A percentile compares a stretch with the other conserved stretches of the same genome.
Conservation (phyloP, 2,888 invertebrate species). For the Clepsis dumicolana region DNA sequence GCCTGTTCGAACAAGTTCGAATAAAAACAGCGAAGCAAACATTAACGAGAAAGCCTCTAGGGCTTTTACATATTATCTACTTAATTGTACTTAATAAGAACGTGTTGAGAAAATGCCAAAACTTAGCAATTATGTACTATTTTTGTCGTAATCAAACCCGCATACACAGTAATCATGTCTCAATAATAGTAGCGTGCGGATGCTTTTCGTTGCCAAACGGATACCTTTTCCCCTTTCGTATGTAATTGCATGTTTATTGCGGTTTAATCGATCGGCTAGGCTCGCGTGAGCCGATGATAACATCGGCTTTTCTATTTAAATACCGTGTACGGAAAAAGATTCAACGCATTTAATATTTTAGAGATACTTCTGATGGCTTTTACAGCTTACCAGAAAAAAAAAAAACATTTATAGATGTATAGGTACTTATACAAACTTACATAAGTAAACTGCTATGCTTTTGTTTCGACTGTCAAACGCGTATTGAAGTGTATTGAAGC, state of each 20-base stretch:
- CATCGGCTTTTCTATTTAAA: neutral
- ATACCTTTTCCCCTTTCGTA: slow-evolving; percentile 21
- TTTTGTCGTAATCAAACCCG: neutral
- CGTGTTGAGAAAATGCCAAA: neutral
- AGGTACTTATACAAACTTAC: no score
- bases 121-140: slow-evolving; percentile 1
- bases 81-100: neutral
- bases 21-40: neutral
- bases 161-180: slow-evolving; percentile 7
- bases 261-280: slow-evolving; percentile 11
- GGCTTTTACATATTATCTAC: neutral
- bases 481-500: no score
- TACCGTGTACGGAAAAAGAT: neutral
- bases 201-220: slow-evolving; percentile 18
- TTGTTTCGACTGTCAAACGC: no score
- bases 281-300: neutral
- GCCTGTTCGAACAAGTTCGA: no score
- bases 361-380: neutral
- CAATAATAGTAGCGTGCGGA: slow-evolving; percentile 17
- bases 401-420: no score
- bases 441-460: no score
- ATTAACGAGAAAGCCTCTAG: neutral
- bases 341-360: neutral
- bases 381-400: no score
- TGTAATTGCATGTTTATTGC: slow-evolving; percentile 12